Base-by-base conservation (phyloP, 1,140 invertebrate species). In the Ectropis grisescens region DNA sequence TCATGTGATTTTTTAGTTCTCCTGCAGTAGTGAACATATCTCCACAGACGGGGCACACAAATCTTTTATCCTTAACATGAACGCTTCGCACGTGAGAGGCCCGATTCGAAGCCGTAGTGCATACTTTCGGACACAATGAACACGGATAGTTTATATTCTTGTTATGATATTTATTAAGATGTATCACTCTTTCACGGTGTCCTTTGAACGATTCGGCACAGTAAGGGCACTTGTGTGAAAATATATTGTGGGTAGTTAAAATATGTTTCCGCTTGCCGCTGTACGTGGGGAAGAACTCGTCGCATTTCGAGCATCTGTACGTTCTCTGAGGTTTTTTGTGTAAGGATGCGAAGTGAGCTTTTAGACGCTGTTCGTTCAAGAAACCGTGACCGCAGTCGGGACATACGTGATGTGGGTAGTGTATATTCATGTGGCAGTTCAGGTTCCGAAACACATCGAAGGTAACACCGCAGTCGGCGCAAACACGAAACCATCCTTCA, bases 181-280 rank as follows among this genome's bases (percentile, higher is more conserved):
- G 84, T 16, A 78, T 78, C 5, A 62, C 55, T 16, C 82, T 61
- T 15, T 81, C 74, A 2, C 65, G 62, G 33, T 84, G 82, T 0
- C 66, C 50, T 36, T 82, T 81, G 29, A 87, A 87, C 2, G 58
- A 66, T 30, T 83, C 80, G 2, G 74, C 74, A 41, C 85, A 87
- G 29, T 69, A 68, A 0, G 70, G 68, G 47, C 81, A 83, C 19
- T 57, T 59, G 33, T 82, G 80, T n/a, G 4, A 13, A 64, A 52
- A 29, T 45, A 54, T 15, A n/a, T n/a, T n/a, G n/a, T n/a, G n/a
- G 60, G 46, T 57, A 27, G 69, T 66, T 14, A 37, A 47, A n/a
- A n/a, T n/a, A 15, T 81, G 76, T 13, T 44, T 58, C 29, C 67
- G 64, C 24, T 40, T 67, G 61, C 35, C 0, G 45, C 36, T 12